Evolutionary conservation across 1,140 invertebrate genomes (phyloP).

Genomic region (Brachionus calyciflorus): DNA sequence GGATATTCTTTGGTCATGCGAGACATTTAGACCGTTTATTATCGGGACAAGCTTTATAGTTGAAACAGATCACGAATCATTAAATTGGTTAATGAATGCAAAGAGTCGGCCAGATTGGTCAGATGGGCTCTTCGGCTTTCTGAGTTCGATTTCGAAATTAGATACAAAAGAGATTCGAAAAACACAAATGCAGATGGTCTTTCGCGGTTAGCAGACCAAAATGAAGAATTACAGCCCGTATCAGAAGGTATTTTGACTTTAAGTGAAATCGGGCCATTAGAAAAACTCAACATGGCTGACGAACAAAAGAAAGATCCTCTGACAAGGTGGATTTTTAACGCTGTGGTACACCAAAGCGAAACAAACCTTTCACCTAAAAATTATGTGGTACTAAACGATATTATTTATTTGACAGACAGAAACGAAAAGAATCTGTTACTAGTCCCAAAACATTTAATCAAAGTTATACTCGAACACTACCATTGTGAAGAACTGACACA

Average conservation of each 20-base stretch:
- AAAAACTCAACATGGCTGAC: not conserved
- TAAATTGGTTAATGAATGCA: not conserved
- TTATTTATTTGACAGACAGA: not conserved
- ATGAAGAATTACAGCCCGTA: not conserved
- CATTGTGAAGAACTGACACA: not conserved
- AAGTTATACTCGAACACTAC: not conserved
- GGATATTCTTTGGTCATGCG: slow-evolving; percentile 49
- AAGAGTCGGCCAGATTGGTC: slow-evolving; percentile 48
- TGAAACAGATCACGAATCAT: slow-evolving; percentile 49
- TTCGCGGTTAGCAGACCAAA: slow-evolving; percentile 47
- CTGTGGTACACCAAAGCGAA: not conserved
- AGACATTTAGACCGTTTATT: slow-evolving; percentile 50
- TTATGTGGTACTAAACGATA: not conserved
- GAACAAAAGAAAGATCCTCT: slow-evolving; percentile 9
- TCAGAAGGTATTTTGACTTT: not conserved
- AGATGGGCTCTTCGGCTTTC: slow-evolving; percentile 62
- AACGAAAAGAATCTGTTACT: not conserved
- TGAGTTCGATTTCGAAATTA: slow-evolving; percentile 60
- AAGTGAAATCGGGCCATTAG: not conserved
- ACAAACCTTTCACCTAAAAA: not conserved
- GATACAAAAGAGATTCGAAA: slow-evolving; percentile 55
- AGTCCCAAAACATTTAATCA: not conserved
- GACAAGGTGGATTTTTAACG: not conserved
- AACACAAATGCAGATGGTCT: slow-evolving; percentile 55
- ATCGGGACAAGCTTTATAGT: slow-evolving; percentile 50